Evolutionary conservation across 2,888 invertebrate species (phyloP).

Genomic region (Frankliniella fusca): DNA sequence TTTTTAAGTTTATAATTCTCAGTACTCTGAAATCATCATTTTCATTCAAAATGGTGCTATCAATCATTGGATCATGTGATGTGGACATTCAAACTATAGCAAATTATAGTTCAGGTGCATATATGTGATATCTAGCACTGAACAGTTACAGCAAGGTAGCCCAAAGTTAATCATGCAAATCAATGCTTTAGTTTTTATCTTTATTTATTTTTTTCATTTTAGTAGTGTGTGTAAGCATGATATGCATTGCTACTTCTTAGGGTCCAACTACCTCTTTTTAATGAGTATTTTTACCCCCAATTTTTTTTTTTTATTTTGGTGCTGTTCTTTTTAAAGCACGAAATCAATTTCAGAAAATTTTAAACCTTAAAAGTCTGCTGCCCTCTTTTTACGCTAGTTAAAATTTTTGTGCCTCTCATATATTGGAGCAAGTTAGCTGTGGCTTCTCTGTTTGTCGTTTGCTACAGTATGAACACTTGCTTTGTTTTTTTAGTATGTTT

Average conservation of each 20-base stretch:
- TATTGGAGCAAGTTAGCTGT: neutral
- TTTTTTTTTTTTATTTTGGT: neutral
- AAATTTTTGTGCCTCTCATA: neutral
- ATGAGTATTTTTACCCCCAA: neutral
- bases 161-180: too few relatives aligned
- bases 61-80: neutral
- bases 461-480: slow-evolving; percentile 1
- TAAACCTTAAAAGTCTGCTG: neutral
- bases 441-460: slow-evolving; percentile 3
- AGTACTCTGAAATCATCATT: neutral
- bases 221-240: neutral
- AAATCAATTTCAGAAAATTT: neutral
- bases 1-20: neutral
- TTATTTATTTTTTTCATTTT: neutral
- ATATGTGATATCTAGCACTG: neutral
- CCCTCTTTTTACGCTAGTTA: neutral
- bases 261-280: neutral
- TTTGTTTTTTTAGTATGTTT: slow-evolving; percentile 14
- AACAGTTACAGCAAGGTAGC: neutral
- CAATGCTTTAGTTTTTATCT: neutral
- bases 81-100: neutral
- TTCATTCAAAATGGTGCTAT: neutral
- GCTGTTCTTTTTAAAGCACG: neutral
- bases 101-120: neutral
- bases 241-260: neutral